Base-by-base conservation (phyloP, 2,113 vertebrate genomes). In the Patagioenas fasciata region DNA sequence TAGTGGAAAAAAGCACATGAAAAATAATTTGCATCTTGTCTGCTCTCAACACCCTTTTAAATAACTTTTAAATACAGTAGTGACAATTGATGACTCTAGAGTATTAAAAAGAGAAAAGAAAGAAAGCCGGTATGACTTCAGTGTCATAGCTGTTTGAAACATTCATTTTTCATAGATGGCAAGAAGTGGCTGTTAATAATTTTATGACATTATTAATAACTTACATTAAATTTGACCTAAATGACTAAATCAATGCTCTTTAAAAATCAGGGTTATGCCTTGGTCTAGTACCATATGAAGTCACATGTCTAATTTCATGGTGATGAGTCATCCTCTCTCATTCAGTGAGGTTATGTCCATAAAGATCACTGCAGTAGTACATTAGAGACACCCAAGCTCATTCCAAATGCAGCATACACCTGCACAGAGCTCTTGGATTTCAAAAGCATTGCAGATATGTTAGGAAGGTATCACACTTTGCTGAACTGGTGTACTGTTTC, bases 171-270 rank as follows among this genome's bases (percentile, higher is more conserved):
- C 74, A 61, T 9, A 77, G 85, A 64, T 18, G 20, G 24, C 13
- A 70, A 83, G 38, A 74, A 83, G 15, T 7, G 23, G 26, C 19
- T 73, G 54, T 73, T 88, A 83, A 73, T 29, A 75, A 61, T 85
- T 94, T 71, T 84, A 53, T 36, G 20, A 48, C 65, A 91, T 50
- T 64, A 71, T 78, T 90, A 90, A 64, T 31, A 64, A 6, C 20
- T 83, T 32, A 28, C 42, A 71, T 90, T 80, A 78, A 85, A 70
- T 88, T 89, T 94, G 8, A 91, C 67, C 42, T 47, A 54, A 77
- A 38, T 78, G 3, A 90, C 34, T 96, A 61, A 80, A 91, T 47
- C 47, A 48, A 34, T 17, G 51, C 11, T 62, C 64, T 88, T 91
- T 80, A 90, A 82, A 50, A 88, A 79, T 42, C 15, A 48, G 26